Evolutionary conservation across 2,113 vertebrate species (phyloP).

Genomic region (Macaca mulatta): DNA sequence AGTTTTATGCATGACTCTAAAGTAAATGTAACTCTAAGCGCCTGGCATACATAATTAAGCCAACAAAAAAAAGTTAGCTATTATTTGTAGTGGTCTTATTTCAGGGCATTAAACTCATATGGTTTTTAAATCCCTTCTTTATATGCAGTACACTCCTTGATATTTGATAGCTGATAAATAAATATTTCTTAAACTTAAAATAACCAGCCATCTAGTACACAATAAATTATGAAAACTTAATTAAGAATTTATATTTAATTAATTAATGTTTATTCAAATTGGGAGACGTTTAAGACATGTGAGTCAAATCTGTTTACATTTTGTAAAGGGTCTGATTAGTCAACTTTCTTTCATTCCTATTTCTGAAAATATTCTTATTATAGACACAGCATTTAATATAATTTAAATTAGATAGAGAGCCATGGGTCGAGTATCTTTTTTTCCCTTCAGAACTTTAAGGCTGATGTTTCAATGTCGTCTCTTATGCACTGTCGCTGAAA

Average conservation of each 20-base stretch:
- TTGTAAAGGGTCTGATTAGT: neutral
- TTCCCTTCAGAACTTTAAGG: neutral
- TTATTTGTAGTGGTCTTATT: neutral
- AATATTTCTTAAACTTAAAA: neutral
- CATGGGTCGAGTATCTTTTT: neutral
- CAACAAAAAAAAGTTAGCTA: neutral
- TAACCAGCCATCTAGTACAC: neutral
- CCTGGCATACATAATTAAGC: neutral
- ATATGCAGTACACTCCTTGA: neutral
- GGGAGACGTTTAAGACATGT: neutral
- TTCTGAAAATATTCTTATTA: too few relatives aligned
- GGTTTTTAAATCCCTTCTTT: neutral
- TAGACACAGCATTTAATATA: neutral
- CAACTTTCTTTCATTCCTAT: neutral
- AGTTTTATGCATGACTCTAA: neutral
- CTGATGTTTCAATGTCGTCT: neutral
- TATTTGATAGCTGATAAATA: neutral
- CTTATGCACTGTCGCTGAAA: neutral
- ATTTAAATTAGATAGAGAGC: neutral
- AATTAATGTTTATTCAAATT: neutral
- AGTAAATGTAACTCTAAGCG: too few relatives aligned
- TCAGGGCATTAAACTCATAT: neutral
- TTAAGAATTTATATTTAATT: neutral
- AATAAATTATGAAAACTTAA: neutral
- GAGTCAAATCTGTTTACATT: neutral